Conservation (phyloP, 1,140 invertebrate genomes). For the Meteorus sp. region DNA sequence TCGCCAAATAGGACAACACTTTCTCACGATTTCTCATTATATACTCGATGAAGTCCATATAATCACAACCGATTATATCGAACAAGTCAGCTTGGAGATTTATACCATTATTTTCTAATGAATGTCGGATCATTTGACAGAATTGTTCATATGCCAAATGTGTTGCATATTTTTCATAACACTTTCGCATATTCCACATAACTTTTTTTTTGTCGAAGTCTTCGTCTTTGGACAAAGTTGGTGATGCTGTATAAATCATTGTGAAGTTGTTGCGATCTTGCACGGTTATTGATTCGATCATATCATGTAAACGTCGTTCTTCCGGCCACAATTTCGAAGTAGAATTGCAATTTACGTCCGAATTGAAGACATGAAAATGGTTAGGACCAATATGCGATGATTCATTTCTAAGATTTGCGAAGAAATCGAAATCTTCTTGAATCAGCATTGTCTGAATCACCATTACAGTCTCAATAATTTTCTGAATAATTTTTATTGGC, state of each 20-base stretch:
- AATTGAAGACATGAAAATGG: not conserved
- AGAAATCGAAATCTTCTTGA: slow-evolving; percentile 2
- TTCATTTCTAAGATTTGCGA: not conserved
- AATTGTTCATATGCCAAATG: slow-evolving; percentile 65
- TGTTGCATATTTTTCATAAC: slow-evolving; percentile 50
- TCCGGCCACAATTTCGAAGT: not conserved
- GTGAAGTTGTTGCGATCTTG: slow-evolving; percentile 38
- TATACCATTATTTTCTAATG: slow-evolving; percentile 68
- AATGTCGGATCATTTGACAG: slow-evolving; percentile 62
- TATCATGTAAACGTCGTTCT: slow-evolving; percentile 28
- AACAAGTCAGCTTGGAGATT: slow-evolving; percentile 86
- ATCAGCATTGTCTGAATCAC: slow-evolving; percentile 5
- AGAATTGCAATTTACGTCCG: not conserved
- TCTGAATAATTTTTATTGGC: not conserved
- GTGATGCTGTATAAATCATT: slow-evolving; percentile 36
- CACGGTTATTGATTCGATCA: slow-evolving; percentile 33
- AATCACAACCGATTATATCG: slow-evolving; percentile 84
- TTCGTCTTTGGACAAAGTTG: slow-evolving; percentile 44
- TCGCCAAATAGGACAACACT: slow-evolving; percentile 50
- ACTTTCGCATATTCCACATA: slow-evolving; percentile 61
- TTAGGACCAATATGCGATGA: not conserved
- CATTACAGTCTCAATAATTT: slow-evolving; percentile 5
- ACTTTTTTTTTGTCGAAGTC: slow-evolving; percentile 65
- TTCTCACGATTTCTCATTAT: slow-evolving; percentile 73
- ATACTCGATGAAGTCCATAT: slow-evolving; percentile 82